Percentiles rank a stretch among this genome's conserved stretches.
Conservation (phyloP, 2,888 invertebrate species). For the Melangyna quadrimaculata region DNA sequence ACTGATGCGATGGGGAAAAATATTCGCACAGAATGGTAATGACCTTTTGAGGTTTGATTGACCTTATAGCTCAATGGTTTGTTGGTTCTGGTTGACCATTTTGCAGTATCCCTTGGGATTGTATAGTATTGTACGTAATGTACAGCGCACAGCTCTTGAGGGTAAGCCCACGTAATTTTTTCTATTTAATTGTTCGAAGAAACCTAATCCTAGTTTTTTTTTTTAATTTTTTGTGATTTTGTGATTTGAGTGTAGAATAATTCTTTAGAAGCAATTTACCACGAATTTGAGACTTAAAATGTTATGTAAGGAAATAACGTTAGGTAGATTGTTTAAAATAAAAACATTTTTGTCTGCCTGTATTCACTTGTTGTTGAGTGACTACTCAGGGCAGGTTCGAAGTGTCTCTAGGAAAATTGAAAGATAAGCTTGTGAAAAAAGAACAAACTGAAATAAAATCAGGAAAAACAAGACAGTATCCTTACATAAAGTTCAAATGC, state of each 20-base stretch:
- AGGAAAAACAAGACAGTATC: too few species aligned
- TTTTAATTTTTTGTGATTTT: neutral
- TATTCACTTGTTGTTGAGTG: too few species aligned
- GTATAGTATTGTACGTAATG: neutral
- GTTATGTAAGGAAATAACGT: neutral
- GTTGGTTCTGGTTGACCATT: slow-evolving; percentile 72
- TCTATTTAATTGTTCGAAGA: slow-evolving; percentile 8
- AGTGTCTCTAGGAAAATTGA: too few species aligned
- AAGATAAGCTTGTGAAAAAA: too few species aligned
- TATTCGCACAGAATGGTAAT: slow-evolving; percentile 59
- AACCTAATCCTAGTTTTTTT: neutral
- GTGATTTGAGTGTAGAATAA: neutral
- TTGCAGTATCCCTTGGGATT: slow-evolving; percentile 58
- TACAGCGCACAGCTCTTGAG: neutral
- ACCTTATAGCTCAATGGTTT: slow-evolving; percentile 58
- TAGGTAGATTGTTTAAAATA: neutral
- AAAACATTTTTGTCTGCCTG: too few species aligned
- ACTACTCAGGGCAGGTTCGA: too few species aligned
- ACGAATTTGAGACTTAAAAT: neutral
- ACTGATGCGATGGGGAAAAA: slow-evolving; percentile 41
- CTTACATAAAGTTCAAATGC: too few species aligned
- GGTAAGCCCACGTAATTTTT: slow-evolving; percentile 1
- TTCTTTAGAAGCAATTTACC: neutral
- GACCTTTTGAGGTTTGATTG: slow-evolving; percentile 68
- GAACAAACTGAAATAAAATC: too few species aligned